phyloP scores from a whole-genome alignment of 2,888 invertebrate genomes.

The Cheilosia pagana region DNA sequence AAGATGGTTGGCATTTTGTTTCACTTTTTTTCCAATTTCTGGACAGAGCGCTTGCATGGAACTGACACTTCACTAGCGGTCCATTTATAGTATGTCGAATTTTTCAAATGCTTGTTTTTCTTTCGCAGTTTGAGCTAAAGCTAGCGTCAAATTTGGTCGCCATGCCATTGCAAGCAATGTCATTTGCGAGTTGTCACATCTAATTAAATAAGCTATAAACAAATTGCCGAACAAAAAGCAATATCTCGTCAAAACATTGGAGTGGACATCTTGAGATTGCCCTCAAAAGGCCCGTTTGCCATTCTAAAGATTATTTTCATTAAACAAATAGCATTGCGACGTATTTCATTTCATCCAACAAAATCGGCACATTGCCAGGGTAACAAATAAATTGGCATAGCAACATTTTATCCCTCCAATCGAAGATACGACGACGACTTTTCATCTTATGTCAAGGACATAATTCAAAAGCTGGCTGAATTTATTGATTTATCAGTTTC shows the following conservation, averaged over 20 bases:
- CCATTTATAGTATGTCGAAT: too few relatives aligned
- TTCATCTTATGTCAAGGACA: conserved; percentile 34
- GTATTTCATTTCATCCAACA: neutral
- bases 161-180: too few relatives aligned
- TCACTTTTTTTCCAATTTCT: too few relatives aligned
- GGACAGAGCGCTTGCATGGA: too few relatives aligned
- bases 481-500: conserved; percentile 16
- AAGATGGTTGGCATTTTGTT: too few relatives aligned
- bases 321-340: conserved; percentile 18
- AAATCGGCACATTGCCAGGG: conserved; percentile 20
- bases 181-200: too few relatives aligned
- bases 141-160: too few relatives aligned
- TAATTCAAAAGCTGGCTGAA: neutral
- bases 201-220: too few relatives aligned
- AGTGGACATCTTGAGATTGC: conserved; percentile 6
- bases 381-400: conserved; percentile 28
- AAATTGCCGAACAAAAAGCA: neutral
- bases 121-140: too few relatives aligned
- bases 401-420: conserved; percentile 4
- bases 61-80: too few relatives aligned
- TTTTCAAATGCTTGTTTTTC: too few relatives aligned
- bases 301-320: conserved; percentile 11
- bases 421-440: conserved; percentile 5
- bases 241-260: neutral
- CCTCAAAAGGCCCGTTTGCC: neutral